These are phyloP conservation scores for Caenorhabditis auriculariae DNA, from an alignment of 2,888 invertebrate species.

Conservation along the genomic window DNA sequence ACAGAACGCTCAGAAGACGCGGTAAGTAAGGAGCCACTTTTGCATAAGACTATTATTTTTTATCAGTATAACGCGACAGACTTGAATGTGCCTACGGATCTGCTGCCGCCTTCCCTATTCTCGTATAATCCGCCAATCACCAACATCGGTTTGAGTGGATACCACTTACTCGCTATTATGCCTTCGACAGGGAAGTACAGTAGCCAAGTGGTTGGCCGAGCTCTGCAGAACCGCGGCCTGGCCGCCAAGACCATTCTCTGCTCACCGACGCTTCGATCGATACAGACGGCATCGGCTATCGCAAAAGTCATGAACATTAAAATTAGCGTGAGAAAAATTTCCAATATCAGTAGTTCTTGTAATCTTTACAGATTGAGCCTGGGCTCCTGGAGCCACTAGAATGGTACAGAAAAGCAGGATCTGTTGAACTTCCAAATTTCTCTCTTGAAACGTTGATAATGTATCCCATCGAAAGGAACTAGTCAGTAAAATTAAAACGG, in stretches of 20 bases:
- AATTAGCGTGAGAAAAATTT: constrained; percentile 13
- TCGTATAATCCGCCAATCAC: constrained; percentile 28
- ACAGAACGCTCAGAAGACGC: constrained; percentile 10
- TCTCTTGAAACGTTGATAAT: constrained; percentile 1
- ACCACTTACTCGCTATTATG: not conserved
- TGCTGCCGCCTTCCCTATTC: constrained; percentile 12
- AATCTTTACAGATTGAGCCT: constrained; percentile 20
- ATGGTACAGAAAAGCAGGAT: constrained; percentile 22
- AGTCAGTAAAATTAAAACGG: constrained; percentile 3
- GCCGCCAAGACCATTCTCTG: constrained; percentile 15
- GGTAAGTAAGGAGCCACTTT: no score
- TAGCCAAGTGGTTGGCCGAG: constrained; percentile 14
- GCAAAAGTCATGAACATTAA: constrained; percentile 14
- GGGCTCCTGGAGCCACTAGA: constrained; percentile 35
- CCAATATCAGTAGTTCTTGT: no score
- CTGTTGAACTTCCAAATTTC: constrained; percentile 18
- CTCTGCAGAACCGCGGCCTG: constrained; percentile 21
- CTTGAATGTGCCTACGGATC: constrained; percentile 18
- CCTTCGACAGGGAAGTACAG: constrained; percentile 18
- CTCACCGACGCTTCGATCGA: constrained; percentile 31
- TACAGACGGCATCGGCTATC: constrained; percentile 32
- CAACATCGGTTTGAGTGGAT: constrained; percentile 17
- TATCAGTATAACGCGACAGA: constrained; percentile 20
- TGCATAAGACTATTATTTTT: not conserved
- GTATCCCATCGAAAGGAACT: constrained; percentile 5